These are phyloP conservation scores for Willowsia nigromaculata DNA, from an alignment of 2,888 invertebrate species.

Conservation along the genomic window DNA sequence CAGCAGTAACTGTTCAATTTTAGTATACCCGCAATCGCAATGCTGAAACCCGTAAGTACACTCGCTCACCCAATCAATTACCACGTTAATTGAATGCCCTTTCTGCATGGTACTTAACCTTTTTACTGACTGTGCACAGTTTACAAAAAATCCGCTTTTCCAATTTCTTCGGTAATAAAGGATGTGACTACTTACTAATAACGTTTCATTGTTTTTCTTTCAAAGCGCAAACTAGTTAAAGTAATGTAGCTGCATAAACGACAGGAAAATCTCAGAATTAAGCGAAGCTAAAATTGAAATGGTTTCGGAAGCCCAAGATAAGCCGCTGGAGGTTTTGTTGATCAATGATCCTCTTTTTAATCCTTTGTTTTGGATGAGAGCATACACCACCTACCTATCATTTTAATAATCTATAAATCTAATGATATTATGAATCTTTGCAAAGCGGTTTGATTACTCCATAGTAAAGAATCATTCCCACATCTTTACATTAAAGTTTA, in stretches of 20 bases:
- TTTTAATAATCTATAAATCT: too few relatives aligned
- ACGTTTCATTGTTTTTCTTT: conserved; percentile 31
- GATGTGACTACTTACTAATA: conserved; percentile 48
- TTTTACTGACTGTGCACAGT: conserved; percentile 25
- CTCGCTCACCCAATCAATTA: conserved; percentile 60
- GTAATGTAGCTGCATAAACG: background rate
- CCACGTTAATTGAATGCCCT: conserved; percentile 68
- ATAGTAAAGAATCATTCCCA: too few relatives aligned
- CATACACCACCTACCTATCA: too few relatives aligned
- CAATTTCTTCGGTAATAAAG: conserved; percentile 60
- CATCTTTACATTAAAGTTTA: too few relatives aligned
- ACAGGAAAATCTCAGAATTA: background rate
- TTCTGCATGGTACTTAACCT: conserved; percentile 57
- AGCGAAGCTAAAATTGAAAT: background rate
- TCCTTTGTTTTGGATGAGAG: too few relatives aligned
- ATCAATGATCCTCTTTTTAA: too few relatives aligned
- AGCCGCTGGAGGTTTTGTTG: too few relatives aligned
- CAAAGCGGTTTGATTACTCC: too few relatives aligned
- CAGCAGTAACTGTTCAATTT: conserved; percentile 50
- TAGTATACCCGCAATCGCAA: conserved; percentile 17
- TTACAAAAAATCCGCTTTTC: conserved; percentile 53
- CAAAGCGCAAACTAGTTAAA: conserved; percentile 19
- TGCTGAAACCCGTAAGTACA: conserved; percentile 35
- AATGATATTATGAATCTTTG: too few relatives aligned
- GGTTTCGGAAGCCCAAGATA: conserved; percentile 22